A percentile compares a stretch with the other conserved stretches of the same genome.
These are phyloP conservation scores for Pelodytes ibericus DNA, from an alignment of 2,797 vertebrate genomes.

Conservation along the genomic window DNA sequence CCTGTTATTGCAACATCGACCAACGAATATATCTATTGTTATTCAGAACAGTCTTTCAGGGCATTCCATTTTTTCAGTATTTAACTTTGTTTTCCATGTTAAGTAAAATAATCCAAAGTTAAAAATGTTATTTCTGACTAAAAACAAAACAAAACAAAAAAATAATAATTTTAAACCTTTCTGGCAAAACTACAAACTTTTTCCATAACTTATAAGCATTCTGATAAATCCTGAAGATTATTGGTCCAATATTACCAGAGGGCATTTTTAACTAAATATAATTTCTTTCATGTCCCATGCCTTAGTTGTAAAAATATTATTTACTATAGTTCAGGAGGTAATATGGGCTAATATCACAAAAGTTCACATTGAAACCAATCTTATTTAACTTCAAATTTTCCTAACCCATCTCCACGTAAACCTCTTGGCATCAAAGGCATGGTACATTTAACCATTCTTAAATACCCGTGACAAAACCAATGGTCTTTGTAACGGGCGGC, in stretches of 20 bases:
- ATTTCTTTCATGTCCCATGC: neutral
- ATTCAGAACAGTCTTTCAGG: neutral
- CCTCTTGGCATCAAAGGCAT: too few species aligned
- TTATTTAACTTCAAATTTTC: too few species aligned
- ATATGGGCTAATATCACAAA: too few species aligned
- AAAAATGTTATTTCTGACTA: conserved; percentile 9
- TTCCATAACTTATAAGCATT: conserved; percentile 2
- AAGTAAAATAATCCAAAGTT: conserved; percentile 10
- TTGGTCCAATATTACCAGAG: neutral
- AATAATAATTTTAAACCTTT: conserved; percentile 11
- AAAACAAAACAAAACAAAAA: neutral
- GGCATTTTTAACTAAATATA: neutral
- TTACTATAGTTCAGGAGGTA: neutral
- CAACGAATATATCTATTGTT: neutral
- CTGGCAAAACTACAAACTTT: neutral
- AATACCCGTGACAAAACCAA: too few species aligned
- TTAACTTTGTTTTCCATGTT: conserved; percentile 6
- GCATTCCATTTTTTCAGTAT: conserved; percentile 11
- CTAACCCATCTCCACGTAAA: too few species aligned
- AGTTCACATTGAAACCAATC: too few species aligned
- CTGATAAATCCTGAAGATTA: neutral
- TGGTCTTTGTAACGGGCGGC: too few species aligned
- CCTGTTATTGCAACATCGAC: neutral
- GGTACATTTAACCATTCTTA: too few species aligned
- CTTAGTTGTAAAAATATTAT: neutral